Base-by-base conservation (phyloP, 2,888 invertebrate genomes). In the Halictus quadricinctus region DNA sequence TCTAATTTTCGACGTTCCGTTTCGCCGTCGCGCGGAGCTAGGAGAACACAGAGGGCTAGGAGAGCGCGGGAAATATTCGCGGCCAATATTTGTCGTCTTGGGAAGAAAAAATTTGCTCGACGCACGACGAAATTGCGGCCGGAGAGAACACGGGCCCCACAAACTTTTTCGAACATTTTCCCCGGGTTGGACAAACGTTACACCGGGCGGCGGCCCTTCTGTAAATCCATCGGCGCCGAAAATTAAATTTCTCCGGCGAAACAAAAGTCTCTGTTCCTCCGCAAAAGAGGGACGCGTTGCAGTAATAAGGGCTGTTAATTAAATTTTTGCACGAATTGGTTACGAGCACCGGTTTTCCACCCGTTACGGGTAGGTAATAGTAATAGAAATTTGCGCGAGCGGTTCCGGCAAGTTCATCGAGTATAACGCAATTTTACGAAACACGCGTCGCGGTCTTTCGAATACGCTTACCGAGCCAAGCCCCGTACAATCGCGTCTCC, bases 401-500 rank as follows among this genome's bases (percentile, higher is more conserved):
- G 74, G 60, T 85, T 75, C 73, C 13, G 43, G 58, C 25, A 73
- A 73, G 21, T 50, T 72, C 43, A 58, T 46, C 58, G 36, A n/a
- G 15, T 64, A 50, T 43, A 72, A 48, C 70, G 72, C 41, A 74
- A 78, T 69, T 79, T 60, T 64, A 25, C 10, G 41, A 70, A 79
- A 76, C 43, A 21, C 29, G 41, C 46, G 60, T 15, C 70, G 60
- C 12, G 73, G 76, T 74, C 69, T 29, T 73, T 73, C n/a, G 36
- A 77, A 64, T 84, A 66, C 72, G 78, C 58, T 75, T 80, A 7
- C 69, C 76, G 70, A 64, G 41, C 64, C 64, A 72, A 80, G 70
- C 83, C 73, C 73, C 80, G 72, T 70, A 54, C 85, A 72, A 77
- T 82, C 85, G 77, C 69, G 72, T 84, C 76, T 82, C 84, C 80